Evolutionary conservation across 2,888 invertebrate genomes (phyloP).

Genomic region (Ormyrus thymus): DNA sequence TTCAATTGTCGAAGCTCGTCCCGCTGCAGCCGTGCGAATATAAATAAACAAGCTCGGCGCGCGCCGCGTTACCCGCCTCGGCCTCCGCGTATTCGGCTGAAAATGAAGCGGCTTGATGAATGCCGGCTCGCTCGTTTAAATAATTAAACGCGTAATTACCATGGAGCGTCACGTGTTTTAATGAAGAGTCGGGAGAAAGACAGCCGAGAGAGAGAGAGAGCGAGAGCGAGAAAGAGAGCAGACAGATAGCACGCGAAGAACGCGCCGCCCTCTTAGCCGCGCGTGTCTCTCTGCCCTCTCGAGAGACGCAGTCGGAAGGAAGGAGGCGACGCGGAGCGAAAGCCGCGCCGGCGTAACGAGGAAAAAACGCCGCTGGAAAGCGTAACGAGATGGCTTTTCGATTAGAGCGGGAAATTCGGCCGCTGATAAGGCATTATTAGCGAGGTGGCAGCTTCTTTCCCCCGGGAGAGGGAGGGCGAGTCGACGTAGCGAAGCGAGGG

Average conservation of each 20-base stretch:
- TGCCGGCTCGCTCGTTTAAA: constrained; percentile 67
- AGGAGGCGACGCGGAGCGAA: neutral
- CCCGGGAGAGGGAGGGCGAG: neutral
- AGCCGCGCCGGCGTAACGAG: neutral
- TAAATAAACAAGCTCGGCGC: constrained; percentile 15
- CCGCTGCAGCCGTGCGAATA: neutral
- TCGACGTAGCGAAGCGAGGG: neutral
- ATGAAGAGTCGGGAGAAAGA: constrained; percentile 61
- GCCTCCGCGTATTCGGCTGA: neutral
- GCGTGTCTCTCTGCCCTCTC: constrained; percentile 1
- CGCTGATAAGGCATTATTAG: neutral
- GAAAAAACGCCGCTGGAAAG: neutral
- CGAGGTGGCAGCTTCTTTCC: neutral
- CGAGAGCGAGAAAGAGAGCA: constrained; percentile 10
- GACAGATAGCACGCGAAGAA: no score
- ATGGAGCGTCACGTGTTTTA: constrained; percentile 68
- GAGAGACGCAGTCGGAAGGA: neutral
- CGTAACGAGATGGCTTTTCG: constrained; percentile 16
- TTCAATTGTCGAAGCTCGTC: neutral
- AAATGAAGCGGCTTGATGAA: constrained; percentile 66
- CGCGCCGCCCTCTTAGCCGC: constrained; percentile 30
- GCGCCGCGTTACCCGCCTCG: neutral
- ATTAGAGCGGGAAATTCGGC: neutral
- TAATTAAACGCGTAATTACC: constrained; percentile 73
- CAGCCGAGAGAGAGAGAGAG: neutral